A percentile compares a stretch with the other conserved stretches of the same genome.
phyloP scores from a whole-genome alignment of 2,113 vertebrate species.

The Eulemur macaco region DNA sequence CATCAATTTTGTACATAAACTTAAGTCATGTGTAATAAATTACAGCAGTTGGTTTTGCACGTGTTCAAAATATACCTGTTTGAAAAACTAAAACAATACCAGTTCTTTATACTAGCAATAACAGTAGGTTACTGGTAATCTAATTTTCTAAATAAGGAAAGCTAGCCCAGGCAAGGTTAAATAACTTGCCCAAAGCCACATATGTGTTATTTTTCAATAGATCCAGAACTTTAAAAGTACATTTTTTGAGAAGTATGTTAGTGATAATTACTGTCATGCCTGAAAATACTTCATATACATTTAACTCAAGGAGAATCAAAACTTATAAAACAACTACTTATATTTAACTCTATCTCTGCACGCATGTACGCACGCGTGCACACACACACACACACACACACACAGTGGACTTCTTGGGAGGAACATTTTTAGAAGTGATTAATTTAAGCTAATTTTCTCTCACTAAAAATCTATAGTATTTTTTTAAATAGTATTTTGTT shows the following conservation, averaged over 20 bases:
- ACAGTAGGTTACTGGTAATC: neutral
- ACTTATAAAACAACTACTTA: neutral
- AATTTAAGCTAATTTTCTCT: neutral
- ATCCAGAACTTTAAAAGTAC: neutral
- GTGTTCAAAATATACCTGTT: neutral
- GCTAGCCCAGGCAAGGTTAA: neutral
- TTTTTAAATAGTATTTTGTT: neutral
- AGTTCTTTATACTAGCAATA: neutral
- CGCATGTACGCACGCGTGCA: no score
- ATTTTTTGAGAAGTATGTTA: slow-evolving; percentile 44
- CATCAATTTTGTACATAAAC: neutral
- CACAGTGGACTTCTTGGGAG: neutral
- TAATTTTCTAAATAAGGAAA: neutral
- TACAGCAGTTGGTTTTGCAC: neutral
- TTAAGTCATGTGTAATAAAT: neutral
- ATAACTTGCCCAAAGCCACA: neutral
- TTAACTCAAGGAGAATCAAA: neutral
- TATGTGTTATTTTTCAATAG: neutral
- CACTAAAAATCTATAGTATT: neutral
- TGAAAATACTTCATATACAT: slow-evolving; percentile 24
- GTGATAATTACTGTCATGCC: neutral
- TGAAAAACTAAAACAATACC: neutral
- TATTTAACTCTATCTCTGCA: neutral
- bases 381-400: no score
- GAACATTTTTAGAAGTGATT: neutral